These are phyloP conservation scores for Lasiurus cinereus DNA, from an alignment of 2,113 vertebrate genomes.

Conservation along the genomic window DNA sequence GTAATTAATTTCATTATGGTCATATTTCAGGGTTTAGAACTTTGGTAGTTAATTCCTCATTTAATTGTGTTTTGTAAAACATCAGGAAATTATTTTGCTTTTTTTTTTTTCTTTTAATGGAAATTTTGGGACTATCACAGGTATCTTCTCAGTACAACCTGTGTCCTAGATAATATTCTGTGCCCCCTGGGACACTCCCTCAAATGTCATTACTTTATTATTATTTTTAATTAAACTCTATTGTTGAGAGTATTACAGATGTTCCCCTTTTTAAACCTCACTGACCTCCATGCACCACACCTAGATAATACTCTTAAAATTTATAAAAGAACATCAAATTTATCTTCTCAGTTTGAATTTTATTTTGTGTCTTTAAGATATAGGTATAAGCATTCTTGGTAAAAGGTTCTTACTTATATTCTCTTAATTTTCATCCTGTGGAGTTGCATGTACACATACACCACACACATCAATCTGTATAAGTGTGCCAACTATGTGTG, in stretches of 20 bases:
- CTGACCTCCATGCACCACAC: too few species aligned
- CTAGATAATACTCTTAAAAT: background rate
- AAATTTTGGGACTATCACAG: background rate
- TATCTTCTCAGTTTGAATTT: background rate
- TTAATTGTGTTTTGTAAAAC: slow-evolving; percentile 19
- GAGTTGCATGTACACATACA: background rate
- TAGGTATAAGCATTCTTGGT: background rate
- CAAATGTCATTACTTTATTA: too few species aligned
- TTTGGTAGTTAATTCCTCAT: background rate
- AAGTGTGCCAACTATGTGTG: background rate
- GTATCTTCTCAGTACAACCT: background rate
- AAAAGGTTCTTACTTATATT: background rate
- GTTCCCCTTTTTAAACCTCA: too few species aligned
- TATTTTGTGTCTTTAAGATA: background rate
- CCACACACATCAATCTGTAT: too few species aligned
- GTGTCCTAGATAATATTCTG: background rate
- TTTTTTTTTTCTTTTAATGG: slow-evolving; percentile 4
- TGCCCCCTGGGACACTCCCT: too few species aligned
- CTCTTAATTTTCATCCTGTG: background rate
- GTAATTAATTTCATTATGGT: background rate
- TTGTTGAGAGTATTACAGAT: too few species aligned
- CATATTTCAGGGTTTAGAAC: background rate
- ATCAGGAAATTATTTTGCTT: background rate
- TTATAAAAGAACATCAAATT: background rate
- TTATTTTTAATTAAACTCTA: too few species aligned